Percentiles rank a stretch among this genome's conserved stretches.
Evolutionary conservation across 2,113 vertebrate species (phyloP).

Genomic region (Lophochroa leadbeateri): DNA sequence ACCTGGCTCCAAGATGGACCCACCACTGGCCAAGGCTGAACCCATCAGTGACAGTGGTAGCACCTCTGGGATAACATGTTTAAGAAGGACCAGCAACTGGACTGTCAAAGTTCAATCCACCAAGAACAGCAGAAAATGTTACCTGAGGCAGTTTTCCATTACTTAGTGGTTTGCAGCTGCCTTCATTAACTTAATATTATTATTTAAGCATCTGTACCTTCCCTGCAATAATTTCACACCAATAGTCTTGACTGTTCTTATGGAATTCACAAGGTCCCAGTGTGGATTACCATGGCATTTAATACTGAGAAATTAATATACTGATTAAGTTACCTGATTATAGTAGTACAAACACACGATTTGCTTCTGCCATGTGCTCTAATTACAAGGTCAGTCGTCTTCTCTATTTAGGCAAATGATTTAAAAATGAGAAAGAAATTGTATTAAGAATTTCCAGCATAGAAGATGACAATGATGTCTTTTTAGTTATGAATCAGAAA

Average conservation of each 20-base stretch:
- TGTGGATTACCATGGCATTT: background rate
- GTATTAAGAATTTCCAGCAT: background rate
- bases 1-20: background rate
- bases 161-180: background rate
- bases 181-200: background rate
- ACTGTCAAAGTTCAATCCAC: background rate
- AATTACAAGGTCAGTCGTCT: background rate
- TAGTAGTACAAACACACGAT: background rate
- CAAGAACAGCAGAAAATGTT: background rate
- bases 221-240: background rate
- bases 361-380: background rate
- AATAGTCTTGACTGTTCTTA: background rate
- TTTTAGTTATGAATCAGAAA: slow-evolving; percentile 29
- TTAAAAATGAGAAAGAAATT: background rate
- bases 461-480: background rate
- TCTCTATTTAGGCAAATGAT: background rate
- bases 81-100: background rate
- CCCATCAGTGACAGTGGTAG: background rate
- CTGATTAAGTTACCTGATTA: background rate
- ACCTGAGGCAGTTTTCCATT: background rate
- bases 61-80: background rate
- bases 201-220: background rate
- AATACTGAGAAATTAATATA: background rate
- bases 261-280: background rate
- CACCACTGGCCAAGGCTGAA: fast-evolving